A percentile compares a stretch with the other conserved stretches of the same genome.
These are phyloP conservation scores for Oreochromis niloticus DNA, from an alignment of 2,113 vertebrate genomes.

Conservation along the genomic window DNA sequence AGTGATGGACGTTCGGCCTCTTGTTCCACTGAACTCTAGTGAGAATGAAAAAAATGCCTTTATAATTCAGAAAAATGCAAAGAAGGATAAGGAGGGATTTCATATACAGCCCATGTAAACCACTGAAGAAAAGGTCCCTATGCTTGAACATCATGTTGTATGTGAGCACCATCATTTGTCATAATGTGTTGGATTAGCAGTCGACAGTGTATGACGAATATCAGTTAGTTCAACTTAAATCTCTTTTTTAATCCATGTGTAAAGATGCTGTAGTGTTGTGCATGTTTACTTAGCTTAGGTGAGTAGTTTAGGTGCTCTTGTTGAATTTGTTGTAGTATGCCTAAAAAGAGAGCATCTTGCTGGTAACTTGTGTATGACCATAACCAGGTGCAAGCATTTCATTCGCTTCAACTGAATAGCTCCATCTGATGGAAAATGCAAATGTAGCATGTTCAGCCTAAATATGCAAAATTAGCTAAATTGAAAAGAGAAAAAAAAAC, in stretches of 20 bases:
- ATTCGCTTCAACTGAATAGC: not conserved
- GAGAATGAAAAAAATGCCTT: not conserved
- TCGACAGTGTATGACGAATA: not conserved
- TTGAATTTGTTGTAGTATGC: not conserved
- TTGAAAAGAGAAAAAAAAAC: not conserved
- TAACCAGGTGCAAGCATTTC: not conserved
- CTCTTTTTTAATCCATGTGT: not conserved
- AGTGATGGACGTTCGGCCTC: not conserved
- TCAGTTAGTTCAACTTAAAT: not conserved
- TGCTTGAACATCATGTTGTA: not conserved
- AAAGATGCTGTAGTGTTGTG: not conserved
- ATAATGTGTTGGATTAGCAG: not conserved
- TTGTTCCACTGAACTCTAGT: not conserved
- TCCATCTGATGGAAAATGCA: not conserved
- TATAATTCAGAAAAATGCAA: not conserved
- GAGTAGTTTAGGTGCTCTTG: not conserved
- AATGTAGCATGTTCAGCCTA: not conserved
- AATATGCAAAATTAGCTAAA: not conserved
- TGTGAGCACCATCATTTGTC: not conserved
- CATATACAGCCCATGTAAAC: not conserved
- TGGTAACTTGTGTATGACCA: not conserved
- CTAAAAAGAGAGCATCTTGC: not conserved
- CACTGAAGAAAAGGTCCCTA: not conserved
- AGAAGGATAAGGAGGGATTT: not conserved
- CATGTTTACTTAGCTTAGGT: not conserved